Conservation (phyloP, 2,888 invertebrate species). For the Cordilura impudica region DNA sequence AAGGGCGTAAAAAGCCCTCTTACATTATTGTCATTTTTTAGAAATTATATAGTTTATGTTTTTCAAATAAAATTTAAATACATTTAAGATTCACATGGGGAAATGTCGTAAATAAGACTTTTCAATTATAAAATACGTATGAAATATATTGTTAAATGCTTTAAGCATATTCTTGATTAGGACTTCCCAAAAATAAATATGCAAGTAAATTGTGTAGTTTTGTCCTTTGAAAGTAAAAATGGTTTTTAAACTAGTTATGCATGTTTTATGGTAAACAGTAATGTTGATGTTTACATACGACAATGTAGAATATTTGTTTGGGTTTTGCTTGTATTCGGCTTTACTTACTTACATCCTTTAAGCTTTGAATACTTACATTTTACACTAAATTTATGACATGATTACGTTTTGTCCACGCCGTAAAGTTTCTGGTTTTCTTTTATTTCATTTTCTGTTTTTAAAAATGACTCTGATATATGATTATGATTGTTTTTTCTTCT, state of each 20-base stretch:
- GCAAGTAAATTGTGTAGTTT: no score
- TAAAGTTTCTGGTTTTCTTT: conserved; percentile 17
- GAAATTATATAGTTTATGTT: no score
- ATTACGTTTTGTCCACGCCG: conserved; percentile 32
- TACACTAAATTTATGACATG: conserved; percentile 43
- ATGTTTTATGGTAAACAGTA: conserved; percentile 30
- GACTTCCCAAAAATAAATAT: no score
- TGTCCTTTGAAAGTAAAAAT: neutral
- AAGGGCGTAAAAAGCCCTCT: no score
- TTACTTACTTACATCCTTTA: conserved; percentile 1
- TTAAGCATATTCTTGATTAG: no score
- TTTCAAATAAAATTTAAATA: no score
- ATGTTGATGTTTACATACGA: conserved; percentile 44
- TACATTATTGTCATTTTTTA: no score
- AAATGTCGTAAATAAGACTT: no score
- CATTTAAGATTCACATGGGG: no score
- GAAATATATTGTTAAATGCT: no score
- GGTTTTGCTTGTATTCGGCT: neutral
- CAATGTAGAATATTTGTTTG: no score
- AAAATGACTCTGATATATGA: conserved; percentile 44
- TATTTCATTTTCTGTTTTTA: neutral
- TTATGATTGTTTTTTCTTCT: conserved; percentile 21
- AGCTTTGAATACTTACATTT: conserved; percentile 9
- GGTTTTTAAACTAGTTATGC: conserved; percentile 14
- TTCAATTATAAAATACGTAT: no score